Conservation (phyloP, 2,797 vertebrate species). For the Typhlichthys subterraneus region DNA sequence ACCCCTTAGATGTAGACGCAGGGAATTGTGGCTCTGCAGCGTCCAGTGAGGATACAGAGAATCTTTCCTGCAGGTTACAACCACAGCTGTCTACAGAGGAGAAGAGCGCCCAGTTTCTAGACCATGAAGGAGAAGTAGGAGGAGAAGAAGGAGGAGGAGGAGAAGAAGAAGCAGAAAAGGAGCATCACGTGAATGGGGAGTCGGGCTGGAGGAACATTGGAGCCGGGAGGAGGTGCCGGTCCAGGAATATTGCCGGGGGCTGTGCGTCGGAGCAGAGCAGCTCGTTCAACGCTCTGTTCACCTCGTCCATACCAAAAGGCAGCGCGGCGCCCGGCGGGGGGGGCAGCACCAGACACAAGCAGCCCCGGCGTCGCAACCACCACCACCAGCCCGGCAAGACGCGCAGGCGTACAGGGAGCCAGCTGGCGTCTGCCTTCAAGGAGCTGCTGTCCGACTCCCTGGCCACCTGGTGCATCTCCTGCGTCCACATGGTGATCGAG, state of each 20-base stretch:
- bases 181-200: constrained; percentile 68
- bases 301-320: constrained; percentile 66
- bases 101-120: constrained; percentile 44
- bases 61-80: constrained; percentile 51
- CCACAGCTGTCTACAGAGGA: constrained; percentile 37
- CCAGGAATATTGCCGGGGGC: constrained; percentile 52
- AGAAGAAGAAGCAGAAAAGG: constrained; percentile 52
- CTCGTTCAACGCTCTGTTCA: constrained; percentile 47
- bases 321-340: constrained; percentile 63
- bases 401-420: constrained; percentile 69
- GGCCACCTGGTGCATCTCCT: constrained; percentile 84
- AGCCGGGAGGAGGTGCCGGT: constrained; percentile 63
- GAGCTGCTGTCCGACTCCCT: constrained; percentile 78
- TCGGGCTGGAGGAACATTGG: constrained; percentile 65
- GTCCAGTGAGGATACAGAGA: constrained; percentile 56
- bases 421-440: constrained; percentile 69
- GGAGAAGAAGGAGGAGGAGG: constrained; percentile 20
- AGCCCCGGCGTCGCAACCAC: constrained; percentile 76
- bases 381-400: constrained; percentile 74
- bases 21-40: constrained; percentile 52
- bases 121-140: constrained; percentile 63
- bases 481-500: constrained; percentile 85
- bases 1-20: constrained; percentile 47
- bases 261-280: constrained; percentile 56
- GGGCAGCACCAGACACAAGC: constrained; percentile 74